Base-by-base conservation (phyloP, 2,113 vertebrate species). In the Centropus bengalensis region DNA sequence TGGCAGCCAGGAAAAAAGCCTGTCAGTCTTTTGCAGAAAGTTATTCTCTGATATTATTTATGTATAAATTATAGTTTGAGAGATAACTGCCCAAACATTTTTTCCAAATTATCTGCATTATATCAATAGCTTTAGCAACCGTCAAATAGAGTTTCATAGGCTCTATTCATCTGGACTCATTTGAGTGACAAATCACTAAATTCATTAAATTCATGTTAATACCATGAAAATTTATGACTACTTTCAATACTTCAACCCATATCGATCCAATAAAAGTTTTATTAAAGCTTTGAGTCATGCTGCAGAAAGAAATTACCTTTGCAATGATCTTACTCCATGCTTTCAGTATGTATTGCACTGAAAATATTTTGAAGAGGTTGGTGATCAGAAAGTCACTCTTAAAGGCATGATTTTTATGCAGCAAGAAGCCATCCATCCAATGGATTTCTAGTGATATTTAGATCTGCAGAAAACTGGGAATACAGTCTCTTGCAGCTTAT, bases 201-300 rank as follows among this genome's bases (percentile, higher is more conserved):
- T 91, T 89, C 69, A 83, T n/a, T n/a, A n/a, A n/a, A n/a, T n/a
- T n/a, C n/a, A n/a, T n/a, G 82, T 75, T 96, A 94, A 94, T 71
- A 44, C 60, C 76, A 51, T 91, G 75, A 93, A 95, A 95, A 94
- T 95, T 89, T 94, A 95, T 90, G 56, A 49, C 55, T 88, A 32
- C 88, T 95, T 93, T 96, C 79, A 96, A 95, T 90, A 91, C 79
- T 83, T 90, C 55, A 93, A 32, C 52, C 90, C 89, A 42, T 83
- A 96, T 93, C 0, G 76, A 96, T 93, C 76, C 85, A 91, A 90
- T 96, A 78, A 90, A 93, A 96, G 27, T 91, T 97, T 96, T 96
- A 95, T 96, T 94, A 93, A 60, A 79, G 70, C 66, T 88, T 74
- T 82, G 80, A 93, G 70, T 77, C 76, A 32, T 86, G 44, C 56